A percentile compares a stretch with the other conserved stretches of the same genome.
These are phyloP conservation scores for Brachyopa scutellaris DNA, from an alignment of 2,888 invertebrate species.

Conservation along the genomic window DNA sequence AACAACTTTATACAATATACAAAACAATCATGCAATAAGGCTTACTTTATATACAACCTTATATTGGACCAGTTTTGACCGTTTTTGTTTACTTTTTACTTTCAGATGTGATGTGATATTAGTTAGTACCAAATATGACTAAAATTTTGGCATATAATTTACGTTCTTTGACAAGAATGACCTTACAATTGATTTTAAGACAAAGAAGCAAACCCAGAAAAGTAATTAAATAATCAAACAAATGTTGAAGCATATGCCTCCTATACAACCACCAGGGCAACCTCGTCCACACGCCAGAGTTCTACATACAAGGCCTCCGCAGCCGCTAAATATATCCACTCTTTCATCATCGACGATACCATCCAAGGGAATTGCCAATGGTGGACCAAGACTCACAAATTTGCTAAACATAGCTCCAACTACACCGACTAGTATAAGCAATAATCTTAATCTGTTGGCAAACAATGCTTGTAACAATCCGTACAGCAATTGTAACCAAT, in stretches of 20 bases:
- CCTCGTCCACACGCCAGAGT: constrained; percentile 78
- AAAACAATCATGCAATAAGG: too few species aligned
- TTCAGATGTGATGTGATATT: constrained; percentile 29
- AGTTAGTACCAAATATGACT: constrained; percentile 28
- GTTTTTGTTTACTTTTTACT: background rate
- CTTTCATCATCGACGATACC: constrained; percentile 79
- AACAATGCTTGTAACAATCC: constrained; percentile 74
- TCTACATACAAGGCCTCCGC: constrained; percentile 82
- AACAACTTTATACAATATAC: too few species aligned
- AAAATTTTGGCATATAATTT: background rate
- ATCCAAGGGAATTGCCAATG: constrained; percentile 76
- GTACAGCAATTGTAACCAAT: constrained; percentile 76
- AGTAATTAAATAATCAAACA: constrained; percentile 60
- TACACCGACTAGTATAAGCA: constrained; percentile 74
- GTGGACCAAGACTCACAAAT: constrained; percentile 81
- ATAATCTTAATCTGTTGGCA: constrained; percentile 67
- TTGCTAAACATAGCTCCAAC: constrained; percentile 76
- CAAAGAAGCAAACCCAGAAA: constrained; percentile 47
- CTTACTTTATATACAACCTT: too few species aligned
- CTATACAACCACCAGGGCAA: constrained; percentile 79
- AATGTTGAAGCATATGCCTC: constrained; percentile 77
- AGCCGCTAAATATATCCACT: constrained; percentile 87
- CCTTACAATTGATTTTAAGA: constrained; percentile 22
- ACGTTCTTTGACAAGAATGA: constrained; percentile 49
- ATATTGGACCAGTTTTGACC: too few species aligned